These are phyloP conservation scores for Pachliopta kotzebuea DNA, from an alignment of 2,888 invertebrate species.

Conservation along the genomic window DNA sequence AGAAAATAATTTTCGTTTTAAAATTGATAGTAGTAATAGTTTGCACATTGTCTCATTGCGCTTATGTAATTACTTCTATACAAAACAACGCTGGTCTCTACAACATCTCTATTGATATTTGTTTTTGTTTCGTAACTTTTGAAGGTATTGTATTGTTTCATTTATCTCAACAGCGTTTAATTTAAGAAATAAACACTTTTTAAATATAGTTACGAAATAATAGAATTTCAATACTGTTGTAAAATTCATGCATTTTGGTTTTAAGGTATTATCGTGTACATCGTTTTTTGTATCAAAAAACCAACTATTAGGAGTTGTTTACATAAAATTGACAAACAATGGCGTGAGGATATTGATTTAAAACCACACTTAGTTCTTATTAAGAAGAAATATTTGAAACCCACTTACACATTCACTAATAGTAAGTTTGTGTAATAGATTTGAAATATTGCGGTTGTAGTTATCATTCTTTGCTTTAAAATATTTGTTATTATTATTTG, in stretches of 20 bases:
- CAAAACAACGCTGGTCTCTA: not conserved
- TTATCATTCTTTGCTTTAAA: constrained; percentile 1
- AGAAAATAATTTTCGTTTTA: constrained; percentile 13
- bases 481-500: not conserved
- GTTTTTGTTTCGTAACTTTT: constrained; percentile 7
- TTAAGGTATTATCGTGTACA: constrained; percentile 17
- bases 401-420: constrained; percentile 10
- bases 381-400: constrained; percentile 16
- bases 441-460: no score
- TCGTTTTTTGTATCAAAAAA: constrained; percentile 13
- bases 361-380: constrained; percentile 11
- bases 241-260: not conserved
- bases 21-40: constrained; percentile 2
- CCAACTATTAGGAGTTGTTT: constrained; percentile 10
- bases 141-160: constrained; percentile 10
- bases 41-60: constrained; percentile 15
- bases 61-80: constrained; percentile 7
- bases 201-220: no score
- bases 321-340: constrained; percentile 15
- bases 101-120: constrained; percentile 19
- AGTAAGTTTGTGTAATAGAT: constrained; percentile 3
- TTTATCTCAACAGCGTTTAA: not conserved
- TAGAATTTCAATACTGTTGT: not conserved
- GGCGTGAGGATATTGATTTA: constrained; percentile 15
- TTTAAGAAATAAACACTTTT: no score